phyloP scores from a whole-genome alignment of 2,888 invertebrate species.

The Eretmocerus hayati region DNA sequence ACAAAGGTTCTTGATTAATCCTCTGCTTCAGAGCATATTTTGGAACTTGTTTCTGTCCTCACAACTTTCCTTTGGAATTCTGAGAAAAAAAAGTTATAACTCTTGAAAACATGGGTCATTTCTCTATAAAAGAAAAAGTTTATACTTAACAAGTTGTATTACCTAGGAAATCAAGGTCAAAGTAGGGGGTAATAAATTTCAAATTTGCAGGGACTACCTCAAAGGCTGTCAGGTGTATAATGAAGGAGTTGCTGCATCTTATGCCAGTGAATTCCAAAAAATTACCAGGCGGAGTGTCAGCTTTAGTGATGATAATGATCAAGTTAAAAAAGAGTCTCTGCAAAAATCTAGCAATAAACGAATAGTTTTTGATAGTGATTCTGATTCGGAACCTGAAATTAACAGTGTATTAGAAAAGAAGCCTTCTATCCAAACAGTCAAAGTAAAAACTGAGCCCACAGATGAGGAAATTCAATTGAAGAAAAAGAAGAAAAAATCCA shows the following conservation, averaged over 20 bases:
- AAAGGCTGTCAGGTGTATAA: constrained; percentile 26
- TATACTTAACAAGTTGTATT: too few relatives aligned
- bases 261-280: constrained; percentile 13
- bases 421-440: neutral
- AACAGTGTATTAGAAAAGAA: neutral
- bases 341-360: constrained; percentile 13
- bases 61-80: too few relatives aligned
- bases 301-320: neutral
- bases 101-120: too few relatives aligned
- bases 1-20: too few relatives aligned
- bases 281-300: neutral
- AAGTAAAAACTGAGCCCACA: neutral
- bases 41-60: too few relatives aligned
- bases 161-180: too few relatives aligned
- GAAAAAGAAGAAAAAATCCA: neutral
- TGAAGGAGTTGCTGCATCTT: constrained; percentile 14
- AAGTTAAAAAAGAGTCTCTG: neutral
- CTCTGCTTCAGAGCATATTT: too few relatives aligned
- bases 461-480: neutral
- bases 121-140: too few relatives aligned
- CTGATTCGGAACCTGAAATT: constrained; percentile 5
- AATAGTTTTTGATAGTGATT: constrained; percentile 14
- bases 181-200: too few relatives aligned
- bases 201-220: constrained; percentile 32
- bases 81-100: too few relatives aligned